Evolutionary conservation across 92 coral and sea anemone genomes (phyloP).

Genomic region (Porites cylindrica): DNA sequence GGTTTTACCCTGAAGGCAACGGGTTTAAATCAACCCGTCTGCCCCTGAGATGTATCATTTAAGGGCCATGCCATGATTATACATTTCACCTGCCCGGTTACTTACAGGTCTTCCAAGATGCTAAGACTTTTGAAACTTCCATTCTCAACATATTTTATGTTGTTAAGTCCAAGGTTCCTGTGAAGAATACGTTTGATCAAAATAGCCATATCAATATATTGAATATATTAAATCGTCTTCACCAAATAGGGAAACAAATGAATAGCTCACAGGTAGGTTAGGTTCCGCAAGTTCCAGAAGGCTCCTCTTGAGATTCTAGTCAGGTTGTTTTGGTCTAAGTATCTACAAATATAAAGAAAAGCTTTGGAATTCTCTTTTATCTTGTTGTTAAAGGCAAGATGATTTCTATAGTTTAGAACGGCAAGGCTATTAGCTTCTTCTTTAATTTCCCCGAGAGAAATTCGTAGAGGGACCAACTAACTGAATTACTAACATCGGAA

Average conservation of each 20-base stretch:
- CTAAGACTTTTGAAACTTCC: constrained; percentile 1
- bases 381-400: no score
- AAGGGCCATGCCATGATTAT: no score
- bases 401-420: no score
- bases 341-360: background rate
- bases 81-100: background rate
- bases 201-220: background rate
- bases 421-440: no score
- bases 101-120: background rate
- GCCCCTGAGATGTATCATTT: no score
- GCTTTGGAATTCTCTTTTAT: background rate
- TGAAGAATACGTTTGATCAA: background rate
- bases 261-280: background rate
- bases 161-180: background rate
- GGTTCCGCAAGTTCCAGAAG: constrained; percentile 8
- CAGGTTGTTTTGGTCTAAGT: background rate
- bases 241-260: background rate
- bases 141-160: background rate
- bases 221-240: background rate
- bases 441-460: no score
- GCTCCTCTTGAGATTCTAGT: background rate
- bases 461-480: no score
- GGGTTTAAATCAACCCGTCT: no score
- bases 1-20: no score
- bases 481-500: no score